phyloP scores from a whole-genome alignment of 2,113 vertebrate species.

The Ictalurus furcatus region DNA sequence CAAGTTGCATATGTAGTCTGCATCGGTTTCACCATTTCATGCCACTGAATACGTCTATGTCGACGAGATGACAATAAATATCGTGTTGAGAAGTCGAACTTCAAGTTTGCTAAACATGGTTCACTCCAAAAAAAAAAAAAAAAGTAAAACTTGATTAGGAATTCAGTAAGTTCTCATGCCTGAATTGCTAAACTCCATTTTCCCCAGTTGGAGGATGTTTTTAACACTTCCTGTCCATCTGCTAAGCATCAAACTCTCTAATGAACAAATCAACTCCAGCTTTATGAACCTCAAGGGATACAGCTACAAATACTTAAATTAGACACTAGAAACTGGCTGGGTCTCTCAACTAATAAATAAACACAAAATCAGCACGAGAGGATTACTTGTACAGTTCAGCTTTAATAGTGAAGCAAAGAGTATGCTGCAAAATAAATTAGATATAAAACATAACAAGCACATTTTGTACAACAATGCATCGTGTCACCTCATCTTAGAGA shows the following conservation, averaged over 20 bases:
- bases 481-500: constrained; percentile 52
- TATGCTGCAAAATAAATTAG: constrained; percentile 83
- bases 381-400: constrained; percentile 67
- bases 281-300: not conserved
- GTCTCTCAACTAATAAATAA: not conserved
- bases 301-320: constrained; percentile 15
- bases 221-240: not conserved
- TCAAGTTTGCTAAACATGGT: not conserved
- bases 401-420: constrained; percentile 75
- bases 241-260: not conserved
- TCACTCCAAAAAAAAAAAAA: not conserved
- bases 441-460: constrained; percentile 77
- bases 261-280: not conserved
- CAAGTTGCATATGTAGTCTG: not conserved
- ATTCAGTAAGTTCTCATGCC: not conserved
- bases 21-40: not conserved
- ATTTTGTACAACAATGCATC: constrained; percentile 73
- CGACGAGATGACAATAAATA: not conserved
- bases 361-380: not conserved
- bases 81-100: not conserved
- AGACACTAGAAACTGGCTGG: not conserved
- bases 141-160: not conserved
- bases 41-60: too few relatives aligned
- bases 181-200: not conserved
- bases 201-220: not conserved